Conservation (phyloP, 1,140 invertebrate genomes). For the Teleogryllus occipitalis region DNA sequence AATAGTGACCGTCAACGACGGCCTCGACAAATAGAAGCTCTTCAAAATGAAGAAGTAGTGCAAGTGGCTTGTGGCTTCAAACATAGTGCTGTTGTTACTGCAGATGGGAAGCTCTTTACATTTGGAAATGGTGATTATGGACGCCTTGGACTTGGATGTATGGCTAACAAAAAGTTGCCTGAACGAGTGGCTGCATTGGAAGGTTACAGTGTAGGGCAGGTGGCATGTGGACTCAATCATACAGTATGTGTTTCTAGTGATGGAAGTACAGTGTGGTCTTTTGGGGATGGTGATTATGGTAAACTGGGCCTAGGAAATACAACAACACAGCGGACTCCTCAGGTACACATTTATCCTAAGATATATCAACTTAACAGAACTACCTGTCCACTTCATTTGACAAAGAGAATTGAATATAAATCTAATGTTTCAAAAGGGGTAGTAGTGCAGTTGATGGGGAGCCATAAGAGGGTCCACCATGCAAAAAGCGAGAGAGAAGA, state of each 20-base stretch:
- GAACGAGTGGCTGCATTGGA: slow-evolving; percentile 45
- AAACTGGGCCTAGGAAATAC: slow-evolving; percentile 53
- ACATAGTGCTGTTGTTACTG: slow-evolving; percentile 57
- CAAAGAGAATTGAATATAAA: no score
- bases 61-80: slow-evolving; percentile 58
- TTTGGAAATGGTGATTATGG: slow-evolving; percentile 63
- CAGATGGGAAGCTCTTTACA: slow-evolving; percentile 55
- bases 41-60: slow-evolving; percentile 54
- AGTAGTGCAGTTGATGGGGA: no score
- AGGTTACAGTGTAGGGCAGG: slow-evolving; percentile 40
- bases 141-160: slow-evolving; percentile 50
- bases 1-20: slow-evolving; percentile 55
- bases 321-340: slow-evolving; percentile 44
- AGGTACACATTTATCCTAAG: slow-evolving; percentile 25
- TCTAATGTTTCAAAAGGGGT: no score
- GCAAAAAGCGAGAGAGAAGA: no score
- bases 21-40: slow-evolving; percentile 55
- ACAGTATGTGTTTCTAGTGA: slow-evolving; percentile 52
- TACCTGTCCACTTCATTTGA: no score
- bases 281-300: slow-evolving; percentile 60
- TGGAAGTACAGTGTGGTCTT: slow-evolving; percentile 52
- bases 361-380: no score
- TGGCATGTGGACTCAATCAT: slow-evolving; percentile 56
- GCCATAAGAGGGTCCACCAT: no score
- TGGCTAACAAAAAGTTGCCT: slow-evolving; percentile 53